Base-by-base conservation (phyloP, 2,113 vertebrate species). In the Ivindomyrus marchei region DNA sequence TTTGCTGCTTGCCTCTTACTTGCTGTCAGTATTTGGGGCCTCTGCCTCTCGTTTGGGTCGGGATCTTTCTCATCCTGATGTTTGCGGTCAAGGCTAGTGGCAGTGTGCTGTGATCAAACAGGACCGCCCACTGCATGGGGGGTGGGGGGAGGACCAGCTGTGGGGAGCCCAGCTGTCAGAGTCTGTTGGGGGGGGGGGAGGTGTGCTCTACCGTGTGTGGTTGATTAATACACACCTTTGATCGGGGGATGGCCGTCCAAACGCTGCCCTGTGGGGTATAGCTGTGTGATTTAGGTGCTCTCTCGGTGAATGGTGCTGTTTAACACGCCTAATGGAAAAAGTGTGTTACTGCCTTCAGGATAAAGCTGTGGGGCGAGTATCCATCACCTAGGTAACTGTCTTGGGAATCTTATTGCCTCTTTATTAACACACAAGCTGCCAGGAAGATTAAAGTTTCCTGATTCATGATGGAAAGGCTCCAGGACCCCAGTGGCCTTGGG, bases 121-220 rank as follows among this genome's bases (percentile, higher is more conserved):
- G 46, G 5, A 87, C 19, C 21, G 11, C n/a, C 85, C 39, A 5
- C 11, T 88, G n/a, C 31, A 58, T 88, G 58, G 56, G 88, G 49
- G 10, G 47, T 2, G 21, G 3, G 9, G 58, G 21, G 39, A 4
- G 77, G 5, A 42, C 24, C 19, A 24, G 19, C 83, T 88, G 27
- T 87, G 88, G 24, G 58, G 15, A 91, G 88, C 70, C 80, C 91
- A 91, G 92, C 89, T 91, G 89, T 83, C 88, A 49, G 53, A 10
- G 70, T 88, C 70, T 80, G 27, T 27, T 27, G 27, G 52, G n/a
- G 13, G 17, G 19, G 46, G 46, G 7, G 17, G 15, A 9, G 11
- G n/a, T 1, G 70, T 74, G 87, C 89, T 89, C 90, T 88, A 88
- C 84, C 50, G 31, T 52, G 56, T 27, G 36, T 6, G 45, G 84